Base-by-base conservation (phyloP, 2,113 vertebrate genomes). In the Antennarius striatus region DNA sequence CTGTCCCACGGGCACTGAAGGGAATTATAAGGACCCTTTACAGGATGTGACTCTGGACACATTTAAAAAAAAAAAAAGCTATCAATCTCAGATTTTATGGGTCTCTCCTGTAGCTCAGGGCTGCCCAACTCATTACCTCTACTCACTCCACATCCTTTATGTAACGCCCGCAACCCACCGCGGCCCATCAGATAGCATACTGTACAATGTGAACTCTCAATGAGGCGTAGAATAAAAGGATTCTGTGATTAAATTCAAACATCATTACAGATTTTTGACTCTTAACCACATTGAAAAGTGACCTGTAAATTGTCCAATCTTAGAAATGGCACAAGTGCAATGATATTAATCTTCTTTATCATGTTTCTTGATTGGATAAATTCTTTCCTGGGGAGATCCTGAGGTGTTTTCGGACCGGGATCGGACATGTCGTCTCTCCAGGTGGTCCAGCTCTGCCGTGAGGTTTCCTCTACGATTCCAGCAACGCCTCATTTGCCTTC, bases 61-160 rank as follows among this genome's bases (percentile, higher is more conserved):
- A 84, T 84, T 84, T 86, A 81, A 88, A 80, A 82, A 81, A 77
- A 22, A 22, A 22, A 22, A 22, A 22, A 55, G 73, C 81, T n/a
- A 88, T 86, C 77, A 86, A 82, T 80, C 71, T 74, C 50, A 43
- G 43, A 55, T 42, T 88, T 86, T 83, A 90, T 84, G 55, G 45
- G 52, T 52, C 59, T 17, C 58, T 47, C 56, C 51, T 42, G 60
- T 49, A 64, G 59, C 72, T 63, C 50, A 63, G 68, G 68, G 76
- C 73, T 45, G 55, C 68, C 65, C 36, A 62, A 75, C 75, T 85
- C 77, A 84, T 87, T 83, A 83, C 68, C 22, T 71, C 55, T 10
- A 56, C 68, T 75, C 60, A 28, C 56, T 78, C 45, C 53, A 56
- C 69, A 74, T 77, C 65, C 62, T 81, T 78, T 74, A 75, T 82